Conservation (phyloP, 2,113 vertebrate species). For the Calidris pugnax region DNA sequence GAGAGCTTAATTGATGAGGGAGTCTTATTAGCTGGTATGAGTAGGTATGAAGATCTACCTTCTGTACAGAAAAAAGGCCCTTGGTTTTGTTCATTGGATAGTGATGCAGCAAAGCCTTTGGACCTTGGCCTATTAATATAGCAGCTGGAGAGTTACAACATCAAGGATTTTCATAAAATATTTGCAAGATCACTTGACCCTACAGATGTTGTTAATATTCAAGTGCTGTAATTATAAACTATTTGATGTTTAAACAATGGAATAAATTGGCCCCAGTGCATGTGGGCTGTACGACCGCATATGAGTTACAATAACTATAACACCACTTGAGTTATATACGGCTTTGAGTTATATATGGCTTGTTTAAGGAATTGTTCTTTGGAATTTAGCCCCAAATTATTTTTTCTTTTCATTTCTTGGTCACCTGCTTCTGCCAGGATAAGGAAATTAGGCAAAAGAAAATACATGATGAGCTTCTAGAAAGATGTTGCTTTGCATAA, state of each 20-base stretch:
- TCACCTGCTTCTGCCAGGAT: neutral
- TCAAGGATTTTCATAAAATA: neutral
- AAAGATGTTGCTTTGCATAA: neutral
- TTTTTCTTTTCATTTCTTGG: neutral
- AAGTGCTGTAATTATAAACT: neutral
- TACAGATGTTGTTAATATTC: neutral
- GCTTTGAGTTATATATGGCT: neutral
- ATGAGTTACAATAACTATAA: neutral
- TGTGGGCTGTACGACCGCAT: neutral
- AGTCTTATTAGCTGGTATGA: neutral
- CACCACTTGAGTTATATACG: neutral
- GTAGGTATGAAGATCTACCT: neutral
- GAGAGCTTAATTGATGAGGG: neutral
- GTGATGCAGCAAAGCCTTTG: neutral
- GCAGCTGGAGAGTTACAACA: neutral
- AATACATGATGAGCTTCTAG: neutral
- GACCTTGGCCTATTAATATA: neutral
- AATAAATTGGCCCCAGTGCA: neutral
- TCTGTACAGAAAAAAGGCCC: neutral
- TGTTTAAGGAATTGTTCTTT: neutral
- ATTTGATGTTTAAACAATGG: neutral
- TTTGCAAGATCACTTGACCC: neutral
- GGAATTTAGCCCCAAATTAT: neutral
- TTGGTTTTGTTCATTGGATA: neutral
- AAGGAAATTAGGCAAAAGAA: neutral